A percentile compares a stretch with the other conserved stretches of the same genome.
Conservation (phyloP, 2,888 invertebrate genomes). For the Parnassius mnemosyne region DNA sequence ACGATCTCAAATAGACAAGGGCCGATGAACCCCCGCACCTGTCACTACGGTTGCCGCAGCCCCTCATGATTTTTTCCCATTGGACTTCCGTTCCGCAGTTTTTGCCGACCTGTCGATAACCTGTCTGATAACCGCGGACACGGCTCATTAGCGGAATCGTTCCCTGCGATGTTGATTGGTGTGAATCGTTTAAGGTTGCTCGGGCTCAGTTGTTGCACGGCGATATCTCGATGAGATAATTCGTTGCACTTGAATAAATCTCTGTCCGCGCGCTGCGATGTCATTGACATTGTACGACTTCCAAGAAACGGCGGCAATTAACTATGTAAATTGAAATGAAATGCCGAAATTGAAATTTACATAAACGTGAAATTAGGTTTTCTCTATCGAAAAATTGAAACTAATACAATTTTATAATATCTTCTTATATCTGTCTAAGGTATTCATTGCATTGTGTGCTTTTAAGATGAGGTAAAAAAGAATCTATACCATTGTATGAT, state of each 20-base stretch:
- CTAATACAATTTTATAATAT: too few relatives aligned
- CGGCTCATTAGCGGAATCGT: conserved; percentile 71
- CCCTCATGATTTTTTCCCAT: conserved; percentile 68
- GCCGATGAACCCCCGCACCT: conserved; percentile 73
- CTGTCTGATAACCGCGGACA: conserved; percentile 69
- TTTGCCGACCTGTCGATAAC: conserved; percentile 72
- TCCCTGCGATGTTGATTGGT: conserved; percentile 52
- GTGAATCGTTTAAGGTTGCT: conserved; percentile 48
- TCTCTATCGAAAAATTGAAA: too few relatives aligned
- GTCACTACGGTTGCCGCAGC: conserved; percentile 59
- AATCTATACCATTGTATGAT: too few relatives aligned
- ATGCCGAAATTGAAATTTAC: conserved; percentile 11
- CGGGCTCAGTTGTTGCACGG: conserved; percentile 31
- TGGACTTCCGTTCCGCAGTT: conserved; percentile 70
- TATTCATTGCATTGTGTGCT: too few relatives aligned
- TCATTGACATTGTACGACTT: conserved; percentile 47
- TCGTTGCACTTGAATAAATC: conserved; percentile 49
- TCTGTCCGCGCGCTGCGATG: conserved; percentile 40
- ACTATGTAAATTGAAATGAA: conserved; percentile 20
- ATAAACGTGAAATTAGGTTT: not conserved
- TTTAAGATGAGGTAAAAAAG: too few relatives aligned
- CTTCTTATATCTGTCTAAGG: too few relatives aligned
- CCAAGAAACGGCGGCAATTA: conserved; percentile 28
- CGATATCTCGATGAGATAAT: conserved; percentile 46
- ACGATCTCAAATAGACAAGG: conserved; percentile 34